phyloP scores from a whole-genome alignment of 2,113 vertebrate species.

The Leptobrachium ailaonicum region DNA sequence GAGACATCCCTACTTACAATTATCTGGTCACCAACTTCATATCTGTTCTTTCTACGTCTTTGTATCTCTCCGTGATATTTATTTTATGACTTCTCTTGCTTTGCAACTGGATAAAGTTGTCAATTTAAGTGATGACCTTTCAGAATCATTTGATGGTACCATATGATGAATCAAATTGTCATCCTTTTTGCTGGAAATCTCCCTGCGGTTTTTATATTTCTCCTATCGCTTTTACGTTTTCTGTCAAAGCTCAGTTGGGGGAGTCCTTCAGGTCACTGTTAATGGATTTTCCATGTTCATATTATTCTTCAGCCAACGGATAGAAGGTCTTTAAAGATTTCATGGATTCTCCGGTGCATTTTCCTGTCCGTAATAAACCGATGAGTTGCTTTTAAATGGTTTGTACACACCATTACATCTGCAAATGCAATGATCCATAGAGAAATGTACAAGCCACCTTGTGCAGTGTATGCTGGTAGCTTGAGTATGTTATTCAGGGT shows the following conservation, averaged over 20 bases:
- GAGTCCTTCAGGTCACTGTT: neutral
- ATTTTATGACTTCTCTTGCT: too few relatives aligned
- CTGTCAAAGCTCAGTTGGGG: neutral
- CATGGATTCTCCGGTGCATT: slow-evolving; percentile 6
- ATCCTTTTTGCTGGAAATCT: too few relatives aligned
- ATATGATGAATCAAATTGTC: too few relatives aligned
- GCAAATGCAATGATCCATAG: neutral
- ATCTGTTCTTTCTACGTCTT: too few relatives aligned
- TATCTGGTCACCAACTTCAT: too few relatives aligned
- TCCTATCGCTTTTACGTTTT: neutral
- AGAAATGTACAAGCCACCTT: neutral
- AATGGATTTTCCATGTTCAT: slow-evolving; percentile 2
- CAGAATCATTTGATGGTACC: too few relatives aligned
- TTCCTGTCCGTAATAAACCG: neutral
- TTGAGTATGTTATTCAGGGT: neutral
- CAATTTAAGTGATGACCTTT: too few relatives aligned
- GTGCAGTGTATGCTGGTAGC: neutral
- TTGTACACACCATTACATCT: slow-evolving; percentile 5
- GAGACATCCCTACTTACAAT: too few relatives aligned
- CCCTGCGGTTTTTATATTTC: too few relatives aligned
- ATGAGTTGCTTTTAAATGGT: neutral
- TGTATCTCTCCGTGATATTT: too few relatives aligned
- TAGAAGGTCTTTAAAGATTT: neutral
- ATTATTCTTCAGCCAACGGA: neutral
- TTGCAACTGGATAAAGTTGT: too few relatives aligned